Conservation (phyloP, 1,140 invertebrate genomes). For the Camponotus vicinus region DNA sequence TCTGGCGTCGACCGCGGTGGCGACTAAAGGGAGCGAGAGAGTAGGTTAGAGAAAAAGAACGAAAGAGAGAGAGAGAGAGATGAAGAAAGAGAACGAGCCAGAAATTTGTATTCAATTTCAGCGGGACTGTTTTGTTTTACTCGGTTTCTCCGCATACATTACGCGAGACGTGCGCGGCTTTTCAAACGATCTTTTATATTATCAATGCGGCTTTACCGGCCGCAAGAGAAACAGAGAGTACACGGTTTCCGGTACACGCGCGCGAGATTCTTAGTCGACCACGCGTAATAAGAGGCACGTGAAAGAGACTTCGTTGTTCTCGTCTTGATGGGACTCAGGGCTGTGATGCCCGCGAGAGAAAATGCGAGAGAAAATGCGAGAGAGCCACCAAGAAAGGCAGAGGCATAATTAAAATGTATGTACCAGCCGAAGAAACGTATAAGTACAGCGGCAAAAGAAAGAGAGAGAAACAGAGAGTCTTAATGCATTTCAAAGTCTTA, state of each 20-base stretch:
- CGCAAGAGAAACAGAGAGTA: constrained; percentile 10
- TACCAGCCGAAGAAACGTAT: constrained; percentile 24
- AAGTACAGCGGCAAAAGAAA: not conserved
- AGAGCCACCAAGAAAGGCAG: constrained; percentile 35
- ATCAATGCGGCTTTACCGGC: constrained; percentile 73
- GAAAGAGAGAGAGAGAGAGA: not conserved
- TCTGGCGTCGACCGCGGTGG: constrained; percentile 59
- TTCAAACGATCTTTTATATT: constrained; percentile 77
- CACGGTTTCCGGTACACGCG: constrained; percentile 21
- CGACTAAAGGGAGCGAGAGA: not conserved
- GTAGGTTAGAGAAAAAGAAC: not conserved
- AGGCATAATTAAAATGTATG: constrained; percentile 53
- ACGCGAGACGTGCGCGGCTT: constrained; percentile 74
- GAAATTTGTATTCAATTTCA: constrained; percentile 81
- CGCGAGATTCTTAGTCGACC: constrained; percentile 39
- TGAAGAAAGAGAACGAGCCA: constrained; percentile 39
- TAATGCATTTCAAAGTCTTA: constrained; percentile 60
- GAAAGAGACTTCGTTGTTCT: constrained; percentile 37
- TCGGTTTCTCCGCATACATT: constrained; percentile 77
- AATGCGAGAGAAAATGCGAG: constrained; percentile 16
- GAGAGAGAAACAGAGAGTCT: constrained; percentile 9
- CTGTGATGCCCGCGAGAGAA: constrained; percentile 1
- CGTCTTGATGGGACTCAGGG: constrained; percentile 11
- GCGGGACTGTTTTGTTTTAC: constrained; percentile 79
- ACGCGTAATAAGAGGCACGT: constrained; percentile 34